Evolutionary conservation across 2,797 vertebrate genomes (phyloP).

Genomic region (Yasuhikotakia modesta): DNA sequence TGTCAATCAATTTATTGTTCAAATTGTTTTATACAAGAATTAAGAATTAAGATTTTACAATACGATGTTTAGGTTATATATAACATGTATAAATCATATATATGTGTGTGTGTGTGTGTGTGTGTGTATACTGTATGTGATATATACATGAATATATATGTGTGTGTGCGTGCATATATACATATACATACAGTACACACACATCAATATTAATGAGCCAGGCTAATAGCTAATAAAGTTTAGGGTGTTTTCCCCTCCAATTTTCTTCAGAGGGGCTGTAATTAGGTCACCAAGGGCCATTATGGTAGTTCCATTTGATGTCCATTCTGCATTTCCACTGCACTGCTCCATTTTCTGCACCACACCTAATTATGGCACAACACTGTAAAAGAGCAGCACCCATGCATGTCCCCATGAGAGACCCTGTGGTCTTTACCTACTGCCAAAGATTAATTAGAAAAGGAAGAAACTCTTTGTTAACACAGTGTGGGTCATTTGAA

Average conservation of each 20-base stretch:
- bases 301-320: background rate
- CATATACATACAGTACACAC: too few species aligned
- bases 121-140: too few species aligned
- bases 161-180: too few species aligned
- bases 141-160: too few species aligned
- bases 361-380: slow-evolving; percentile 50
- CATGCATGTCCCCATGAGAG: slow-evolving; percentile 14
- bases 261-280: background rate
- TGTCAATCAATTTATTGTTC: background rate
- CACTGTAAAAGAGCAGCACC: slow-evolving; percentile 42
- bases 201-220: background rate
- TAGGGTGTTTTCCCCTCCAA: background rate
- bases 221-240: background rate
- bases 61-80: too few species aligned
- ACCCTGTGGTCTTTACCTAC: slow-evolving; percentile 15
- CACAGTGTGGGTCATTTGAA: slow-evolving; percentile 29
- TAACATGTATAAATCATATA: too few species aligned
- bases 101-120: too few species aligned
- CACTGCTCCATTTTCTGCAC: background rate
- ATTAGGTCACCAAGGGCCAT: slow-evolving; percentile 16
- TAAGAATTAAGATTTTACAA: too few species aligned
- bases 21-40: too few species aligned
- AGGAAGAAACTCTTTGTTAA: slow-evolving; percentile 45
- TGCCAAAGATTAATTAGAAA: slow-evolving; percentile 44
- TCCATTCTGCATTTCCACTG: background rate